Conservation (phyloP, 1,140 invertebrate species). For the Drosophila paulistorum region DNA sequence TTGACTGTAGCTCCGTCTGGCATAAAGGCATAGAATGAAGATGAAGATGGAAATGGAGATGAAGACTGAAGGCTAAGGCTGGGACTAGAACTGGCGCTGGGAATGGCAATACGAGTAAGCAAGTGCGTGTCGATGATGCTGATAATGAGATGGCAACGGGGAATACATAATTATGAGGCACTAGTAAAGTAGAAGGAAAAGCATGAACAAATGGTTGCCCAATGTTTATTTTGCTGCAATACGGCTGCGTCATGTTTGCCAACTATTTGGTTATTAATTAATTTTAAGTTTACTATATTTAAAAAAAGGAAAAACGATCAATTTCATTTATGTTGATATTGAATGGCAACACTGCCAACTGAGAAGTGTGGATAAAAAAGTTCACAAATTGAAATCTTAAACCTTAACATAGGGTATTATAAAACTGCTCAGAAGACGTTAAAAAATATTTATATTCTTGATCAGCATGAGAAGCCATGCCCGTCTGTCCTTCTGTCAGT, state of each 20-base stretch:
- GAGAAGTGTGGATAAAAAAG: too few species aligned
- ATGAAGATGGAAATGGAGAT: neutral
- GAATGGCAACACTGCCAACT: too few species aligned
- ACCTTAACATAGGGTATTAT: too few species aligned
- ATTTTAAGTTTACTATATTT: neutral
- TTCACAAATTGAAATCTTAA: too few species aligned
- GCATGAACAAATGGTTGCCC: neutral
- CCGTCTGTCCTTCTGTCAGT: too few species aligned
- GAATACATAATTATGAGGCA: constrained; percentile 6
- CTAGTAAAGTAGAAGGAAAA: neutral
- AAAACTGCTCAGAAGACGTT: too few species aligned
- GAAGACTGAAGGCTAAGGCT: neutral
- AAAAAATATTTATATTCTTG: too few species aligned
- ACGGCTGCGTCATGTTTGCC: neutral
- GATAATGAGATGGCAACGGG: neutral
- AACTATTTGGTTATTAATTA: constrained; percentile 2
- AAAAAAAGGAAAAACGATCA: too few species aligned
- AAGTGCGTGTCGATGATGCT: constrained; percentile 7
- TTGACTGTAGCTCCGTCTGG: neutral
- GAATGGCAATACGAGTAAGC: neutral
- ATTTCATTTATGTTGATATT: too few species aligned
- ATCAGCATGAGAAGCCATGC: too few species aligned
- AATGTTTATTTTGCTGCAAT: neutral
- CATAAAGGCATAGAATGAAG: neutral
- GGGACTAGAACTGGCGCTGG: neutral